phyloP scores from a whole-genome alignment of 2,888 invertebrate genomes.

The Trisateles emortualis region DNA sequence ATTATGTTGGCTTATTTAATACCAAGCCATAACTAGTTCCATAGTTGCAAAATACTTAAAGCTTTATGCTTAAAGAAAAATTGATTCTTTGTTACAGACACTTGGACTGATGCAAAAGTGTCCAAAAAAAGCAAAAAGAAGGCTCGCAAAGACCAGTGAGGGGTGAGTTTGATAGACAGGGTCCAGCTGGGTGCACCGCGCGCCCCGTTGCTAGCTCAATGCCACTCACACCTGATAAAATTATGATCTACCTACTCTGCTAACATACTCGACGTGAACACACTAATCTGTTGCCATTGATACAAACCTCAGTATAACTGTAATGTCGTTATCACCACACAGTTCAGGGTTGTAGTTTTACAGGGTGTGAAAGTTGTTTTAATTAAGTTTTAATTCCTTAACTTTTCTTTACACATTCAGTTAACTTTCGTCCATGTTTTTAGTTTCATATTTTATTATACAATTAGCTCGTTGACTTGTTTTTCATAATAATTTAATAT shows the following conservation, averaged over 20 bases:
- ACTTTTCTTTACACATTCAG: conserved; percentile 78
- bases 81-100: conserved; percentile 87
- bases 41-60: too few species aligned
- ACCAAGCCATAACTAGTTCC: too few species aligned
- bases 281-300: conserved; percentile 46
- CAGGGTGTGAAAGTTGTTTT: conserved; percentile 79
- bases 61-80: too few species aligned
- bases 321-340: conserved; percentile 39
- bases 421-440: conserved; percentile 84
- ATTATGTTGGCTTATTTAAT: too few species aligned
- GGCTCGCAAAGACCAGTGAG: conserved; percentile 91
- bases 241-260: conserved; percentile 54
- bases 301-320: conserved; percentile 29
- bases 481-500: conserved; percentile 83
- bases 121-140: conserved; percentile 92
- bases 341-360: conserved; percentile 73
- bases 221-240: conserved; percentile 73
- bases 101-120: conserved; percentile 92
- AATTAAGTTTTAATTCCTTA: conserved; percentile 68
- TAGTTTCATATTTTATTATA: conserved; percentile 84
- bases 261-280: conserved; percentile 41
- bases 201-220: conserved; percentile 78
- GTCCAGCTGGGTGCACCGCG: conserved; percentile 55
- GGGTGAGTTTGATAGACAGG: conserved; percentile 61
- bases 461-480: conserved; percentile 80